Percentiles rank a stretch among this genome's conserved stretches.
These are phyloP conservation scores for Pentalonia nigronervosa DNA, from an alignment of 1,140 invertebrate genomes.

Conservation along the genomic window DNA sequence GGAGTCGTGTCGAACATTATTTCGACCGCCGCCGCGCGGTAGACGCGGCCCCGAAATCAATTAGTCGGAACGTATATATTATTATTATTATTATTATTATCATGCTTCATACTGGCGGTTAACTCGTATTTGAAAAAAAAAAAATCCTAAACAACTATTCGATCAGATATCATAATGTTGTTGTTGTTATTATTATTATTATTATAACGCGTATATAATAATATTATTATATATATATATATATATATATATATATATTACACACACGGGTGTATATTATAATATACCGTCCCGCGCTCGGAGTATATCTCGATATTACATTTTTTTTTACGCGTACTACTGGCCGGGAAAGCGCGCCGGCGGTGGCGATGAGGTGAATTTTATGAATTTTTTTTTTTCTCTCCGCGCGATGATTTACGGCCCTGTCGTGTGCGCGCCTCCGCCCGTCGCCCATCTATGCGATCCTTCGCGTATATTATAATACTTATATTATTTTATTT, in stretches of 20 bases:
- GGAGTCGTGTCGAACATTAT: background rate
- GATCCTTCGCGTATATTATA: too few species aligned
- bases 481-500: background rate
- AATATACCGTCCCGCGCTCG: too few species aligned
- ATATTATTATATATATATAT: background rate
- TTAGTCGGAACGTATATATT: background rate
- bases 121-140: background rate
- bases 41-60: slow-evolving; percentile 3
- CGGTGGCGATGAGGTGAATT: background rate
- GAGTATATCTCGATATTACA: background rate
- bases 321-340: background rate
- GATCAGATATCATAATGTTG: background rate
- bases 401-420: background rate
- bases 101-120: background rate
- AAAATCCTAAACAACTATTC: background rate
- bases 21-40: background rate
- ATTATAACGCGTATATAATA: background rate
- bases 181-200: too few species aligned
- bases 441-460: too few species aligned
- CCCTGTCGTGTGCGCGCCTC: too few species aligned
- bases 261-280: too few species aligned
- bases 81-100: background rate
- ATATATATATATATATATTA: too few species aligned
- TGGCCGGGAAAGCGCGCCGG: background rate
- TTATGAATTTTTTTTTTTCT: background rate